Conservation (phyloP, 2,113 vertebrate species). For the Saccopteryx bilineata region DNA sequence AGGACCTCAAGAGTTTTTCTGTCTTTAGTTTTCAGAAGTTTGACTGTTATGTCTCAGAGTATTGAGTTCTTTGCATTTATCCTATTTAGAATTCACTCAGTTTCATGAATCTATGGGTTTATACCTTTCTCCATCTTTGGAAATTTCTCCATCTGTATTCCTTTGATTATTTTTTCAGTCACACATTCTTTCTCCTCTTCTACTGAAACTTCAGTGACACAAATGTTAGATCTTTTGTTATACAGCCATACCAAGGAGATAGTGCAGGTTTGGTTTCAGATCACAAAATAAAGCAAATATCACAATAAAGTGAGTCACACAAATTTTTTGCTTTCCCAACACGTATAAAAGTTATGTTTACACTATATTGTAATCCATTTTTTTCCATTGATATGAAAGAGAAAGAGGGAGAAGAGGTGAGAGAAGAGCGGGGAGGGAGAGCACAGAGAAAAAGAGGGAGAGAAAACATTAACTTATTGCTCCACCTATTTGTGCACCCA, state of each 20-base stretch:
- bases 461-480: too few species aligned
- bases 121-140: background rate
- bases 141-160: background rate
- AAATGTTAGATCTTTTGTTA: slow-evolving; percentile 34
- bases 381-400: too few species aligned
- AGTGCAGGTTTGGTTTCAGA: background rate
- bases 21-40: background rate
- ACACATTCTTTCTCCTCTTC: slow-evolving; percentile 12
- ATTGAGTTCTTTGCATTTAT: slow-evolving; percentile 12
- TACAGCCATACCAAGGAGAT: background rate
- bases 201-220: background rate
- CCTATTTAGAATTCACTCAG: background rate
- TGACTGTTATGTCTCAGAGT: background rate
- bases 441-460: too few species aligned
- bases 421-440: too few species aligned
- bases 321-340: background rate
- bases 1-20: background rate
- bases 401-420: too few species aligned
- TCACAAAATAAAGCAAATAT: background rate
- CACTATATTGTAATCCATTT: background rate
- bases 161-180: background rate
- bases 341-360: background rate
- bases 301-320: background rate
- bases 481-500: too few species aligned
- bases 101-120: slow-evolving; percentile 42